Percentiles rank a stretch among this genome's conserved stretches.
Evolutionary conservation across 2,888 invertebrate genomes (phyloP).

Genomic region (Mesoligia furuncula): DNA sequence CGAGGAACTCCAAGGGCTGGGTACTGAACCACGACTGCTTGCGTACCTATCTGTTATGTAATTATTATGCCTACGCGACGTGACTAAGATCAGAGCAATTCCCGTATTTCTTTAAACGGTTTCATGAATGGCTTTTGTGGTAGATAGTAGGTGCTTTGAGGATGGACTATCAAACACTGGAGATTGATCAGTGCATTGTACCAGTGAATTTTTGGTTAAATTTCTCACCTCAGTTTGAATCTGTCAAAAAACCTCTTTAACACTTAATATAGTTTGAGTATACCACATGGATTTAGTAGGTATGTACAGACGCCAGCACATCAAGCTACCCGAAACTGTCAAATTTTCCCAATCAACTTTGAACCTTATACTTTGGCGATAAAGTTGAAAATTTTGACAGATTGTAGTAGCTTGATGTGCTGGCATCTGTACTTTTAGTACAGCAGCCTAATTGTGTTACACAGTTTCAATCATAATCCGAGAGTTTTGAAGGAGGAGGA

Average conservation of each 20-base stretch:
- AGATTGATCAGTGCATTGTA: not conserved
- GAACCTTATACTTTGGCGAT: too few species aligned
- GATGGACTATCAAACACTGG: not conserved
- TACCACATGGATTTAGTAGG: not conserved
- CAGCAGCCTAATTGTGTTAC: not conserved
- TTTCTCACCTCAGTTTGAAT: not conserved
- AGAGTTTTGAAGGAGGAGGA: not conserved
- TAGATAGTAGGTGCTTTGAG: not conserved
- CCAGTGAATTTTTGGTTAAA: not conserved
- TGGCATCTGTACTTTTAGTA: not conserved
- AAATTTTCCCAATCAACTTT: too few species aligned
- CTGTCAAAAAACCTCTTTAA: not conserved
- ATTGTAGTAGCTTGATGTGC: too few species aligned
- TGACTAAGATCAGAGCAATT: conserved; percentile 5
- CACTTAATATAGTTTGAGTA: not conserved
- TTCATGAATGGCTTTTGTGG: not conserved
- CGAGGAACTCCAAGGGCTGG: conserved; percentile 34
- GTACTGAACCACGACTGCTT: conserved; percentile 23
- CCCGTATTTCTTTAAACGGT: not conserved
- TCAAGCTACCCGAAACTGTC: too few species aligned
- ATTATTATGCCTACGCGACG: conserved; percentile 24
- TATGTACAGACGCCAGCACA: too few species aligned
- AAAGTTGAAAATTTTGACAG: too few species aligned
- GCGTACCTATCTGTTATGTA: conserved; percentile 22
- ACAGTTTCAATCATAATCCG: not conserved